Base-by-base conservation (phyloP, 2,888 invertebrate species). In the Spialia ferax region DNA sequence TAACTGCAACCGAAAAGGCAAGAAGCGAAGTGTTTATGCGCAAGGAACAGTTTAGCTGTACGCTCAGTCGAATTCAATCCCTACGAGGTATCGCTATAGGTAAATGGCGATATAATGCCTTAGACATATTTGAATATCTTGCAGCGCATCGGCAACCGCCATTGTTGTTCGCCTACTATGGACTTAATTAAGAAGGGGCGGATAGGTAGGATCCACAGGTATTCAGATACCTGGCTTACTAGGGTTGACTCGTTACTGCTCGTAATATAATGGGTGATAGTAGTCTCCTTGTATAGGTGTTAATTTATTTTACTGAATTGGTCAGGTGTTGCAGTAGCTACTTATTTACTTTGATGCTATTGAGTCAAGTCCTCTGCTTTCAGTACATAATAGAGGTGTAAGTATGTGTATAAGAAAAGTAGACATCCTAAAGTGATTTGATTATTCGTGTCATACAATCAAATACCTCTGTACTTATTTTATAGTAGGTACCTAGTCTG, bases 51-150 rank as follows among this genome's bases (percentile, higher is more conserved):
- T 74, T 70, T 73, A 74, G 71, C 72, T 69, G 20, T 66, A 60
- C 54, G 54, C 55, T 60, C 45, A 74, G 72, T 74, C 75, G 76
- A 77, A 76, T 76, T 76, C 74, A 78, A 78, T 79, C 76, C 76
- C 73, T 74, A 71, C 77, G 77, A 75, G 77, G 78, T 77, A 76
- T 73, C 73, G 76, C 84, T 85, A 87, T 89, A n/a, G n/a, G n/a
- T n/a, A 89, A 88, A 87, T 81, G 85, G 83, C 86, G 85, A 86
- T 88, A 88, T 91, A 89, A 88, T 89, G 88, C 88, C 86, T 88
- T 88, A 89, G 89, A 93, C 89, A 85, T 93, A 92, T 93, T 93
- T 92, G 92, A 93, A 93, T 93, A 93, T 93, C 93, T 91, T 85
- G 83, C 84, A 79, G 86, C 83, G 86, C 89, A 92, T 92, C 93